Evolutionary conservation across 2,797 vertebrate species (phyloP), one percentile per base, ranked within the genome.

Genomic region (Sebastolobus alascanus): DNA sequence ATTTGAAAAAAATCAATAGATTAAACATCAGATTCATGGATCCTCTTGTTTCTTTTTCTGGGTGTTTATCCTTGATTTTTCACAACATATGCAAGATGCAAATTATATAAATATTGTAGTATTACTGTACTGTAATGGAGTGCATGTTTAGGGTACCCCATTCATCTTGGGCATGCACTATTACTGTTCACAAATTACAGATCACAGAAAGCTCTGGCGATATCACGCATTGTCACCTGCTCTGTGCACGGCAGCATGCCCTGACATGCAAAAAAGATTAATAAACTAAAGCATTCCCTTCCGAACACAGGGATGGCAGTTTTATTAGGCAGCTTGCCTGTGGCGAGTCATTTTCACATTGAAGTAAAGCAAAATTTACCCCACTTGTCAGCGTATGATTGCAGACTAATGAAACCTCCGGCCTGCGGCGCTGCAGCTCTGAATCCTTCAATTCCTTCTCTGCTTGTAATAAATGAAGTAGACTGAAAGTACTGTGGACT

Each of bases 351-450:
- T 80, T 90, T 81, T 77, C 31, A 61, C 43, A 58, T n/a, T 54
- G 63, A 76, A 75, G 72, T 64, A 64, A 75, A 80, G 60, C 20
- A 79, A 80, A 76, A 77, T 77, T 46, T 75, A 70, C 27, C 66
- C 71, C 68, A 69, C 69, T 79, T 78, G 82, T 85, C 84, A 83
- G 75, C 0, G 8, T 50, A 20, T 74, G 74, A 82, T 67, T 87
- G 46, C 43, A 80, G 64, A 82, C 85, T 84, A 88, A 84, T 88
- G 81, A 82, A 85, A 80, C 67, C 75, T 76, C 4, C n/a, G 50
- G 68, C 81, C 84, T 82, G 72, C 16, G 8, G 76, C 74, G 68
- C 68, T 73, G 9, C 38, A 81, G 72, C 71, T 70, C 54, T 70
- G 84, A 77, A 75, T 46, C 16, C 11, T 55, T 73, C 76, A 59